Base-by-base conservation (phyloP, 2,113 vertebrate species). In the Lagopus leucura region DNA sequence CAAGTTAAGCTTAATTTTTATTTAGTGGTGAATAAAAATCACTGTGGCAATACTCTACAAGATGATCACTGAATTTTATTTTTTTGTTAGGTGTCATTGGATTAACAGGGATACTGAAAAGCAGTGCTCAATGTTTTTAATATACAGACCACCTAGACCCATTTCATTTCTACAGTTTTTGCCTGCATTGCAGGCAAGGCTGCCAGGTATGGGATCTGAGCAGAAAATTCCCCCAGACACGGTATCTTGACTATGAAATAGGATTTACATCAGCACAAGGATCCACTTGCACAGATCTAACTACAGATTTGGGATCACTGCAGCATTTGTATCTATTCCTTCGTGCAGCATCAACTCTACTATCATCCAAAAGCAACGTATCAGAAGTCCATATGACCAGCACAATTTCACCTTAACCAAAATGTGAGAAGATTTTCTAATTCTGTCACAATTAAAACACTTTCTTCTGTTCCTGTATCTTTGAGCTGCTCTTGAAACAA, bases 1-100 rank as follows among this genome's bases (percentile, higher is more conserved):
- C 43, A 81, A 86, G 30, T 83, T 38, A 74, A 1, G 2, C 7
- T 71, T 90, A 13, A 55, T 74, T 88, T 96, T 96, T 96, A 96
- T 95, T 95, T 86, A 64, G 38, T 43, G 50, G 88, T 75, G 86
- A 77, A 78, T 81, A 88, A 88, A 94, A 93, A 81, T 76, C 50
- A 54, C 38, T 19, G 47, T 83, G 76, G 25, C 52, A 74, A 36
- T 70, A 67, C 61, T 91, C 45, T 83, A 24, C 22, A 83, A 34
- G 19, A 67, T 10, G 10, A 71, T 81, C 38, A 74, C 13, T 13
- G 34, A 54, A 65, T 13, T 57, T 45, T n/a, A 17, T 13, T 42
- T 63, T 82, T 78, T 89, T 82, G 12, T 83, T 63, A 88, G 34
- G 34, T 67, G 65, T 42, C 34, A 55, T 0, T 47, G 42, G 64